Conservation (phyloP, 2,797 vertebrate species). For the Epinephelus awoara region DNA sequence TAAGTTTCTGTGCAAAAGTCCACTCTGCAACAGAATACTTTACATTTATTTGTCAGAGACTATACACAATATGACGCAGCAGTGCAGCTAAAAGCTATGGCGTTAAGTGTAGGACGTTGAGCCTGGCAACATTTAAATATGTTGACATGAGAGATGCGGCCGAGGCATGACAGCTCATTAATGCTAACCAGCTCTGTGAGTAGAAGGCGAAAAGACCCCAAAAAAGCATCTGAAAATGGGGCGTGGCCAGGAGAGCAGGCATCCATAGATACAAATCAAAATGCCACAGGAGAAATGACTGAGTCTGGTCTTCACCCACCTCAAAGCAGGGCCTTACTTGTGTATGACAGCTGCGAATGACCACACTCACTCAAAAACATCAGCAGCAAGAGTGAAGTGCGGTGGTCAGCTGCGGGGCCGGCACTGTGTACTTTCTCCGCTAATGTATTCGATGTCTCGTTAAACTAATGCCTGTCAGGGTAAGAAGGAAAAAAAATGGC, state of each 20-base stretch:
- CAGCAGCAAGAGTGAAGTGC: constrained; percentile 43
- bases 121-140: constrained; percentile 7
- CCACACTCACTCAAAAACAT: constrained; percentile 41
- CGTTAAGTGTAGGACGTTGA: neutral
- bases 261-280: constrained; percentile 65
- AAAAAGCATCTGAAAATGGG: constrained; percentile 46
- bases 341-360: constrained; percentile 67
- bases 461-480: constrained; percentile 49
- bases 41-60: too few species aligned
- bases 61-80: rapidly evolving
- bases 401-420: constrained; percentile 41
- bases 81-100: too few species aligned
- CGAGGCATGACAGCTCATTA: constrained; percentile 56
- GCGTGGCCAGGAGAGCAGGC: constrained; percentile 30
- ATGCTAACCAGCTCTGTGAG: constrained; percentile 54
- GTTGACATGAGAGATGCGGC: constrained; percentile 31
- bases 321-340: constrained; percentile 59
- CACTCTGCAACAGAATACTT: too few species aligned
- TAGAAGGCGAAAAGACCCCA: constrained; percentile 43
- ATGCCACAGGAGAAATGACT: constrained; percentile 51
- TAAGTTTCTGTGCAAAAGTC: too few species aligned
- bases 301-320: constrained; percentile 45
- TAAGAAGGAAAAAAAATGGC: neutral
- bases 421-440: constrained; percentile 46
- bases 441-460: constrained; percentile 70